Conservation (phyloP, 92 coral and sea anemone species). For the Heteractis magnifica region DNA sequence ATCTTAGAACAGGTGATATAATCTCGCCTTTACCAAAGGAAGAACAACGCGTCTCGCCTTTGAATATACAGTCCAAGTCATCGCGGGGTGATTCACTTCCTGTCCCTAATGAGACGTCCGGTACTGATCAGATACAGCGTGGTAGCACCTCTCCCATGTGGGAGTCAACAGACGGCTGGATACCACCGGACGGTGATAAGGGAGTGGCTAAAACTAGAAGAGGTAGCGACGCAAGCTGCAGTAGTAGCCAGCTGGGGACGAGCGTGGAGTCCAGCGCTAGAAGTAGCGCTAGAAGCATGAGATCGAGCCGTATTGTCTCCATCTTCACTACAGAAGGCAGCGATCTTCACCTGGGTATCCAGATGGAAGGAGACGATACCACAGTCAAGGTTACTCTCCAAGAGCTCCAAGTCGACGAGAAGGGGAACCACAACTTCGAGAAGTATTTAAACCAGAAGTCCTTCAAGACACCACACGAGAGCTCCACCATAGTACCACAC, state of each 20-base stretch:
- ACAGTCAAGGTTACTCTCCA: conserved; percentile 66
- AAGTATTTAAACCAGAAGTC: conserved; percentile 76
- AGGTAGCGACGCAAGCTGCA: conserved; percentile 72
- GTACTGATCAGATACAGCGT: conserved; percentile 44
- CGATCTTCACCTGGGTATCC: conserved; percentile 72
- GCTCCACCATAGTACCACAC: conserved; percentile 34
- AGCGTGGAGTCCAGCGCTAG: conserved; percentile 59
- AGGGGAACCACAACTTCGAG: conserved; percentile 70
- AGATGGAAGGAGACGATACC: conserved; percentile 66
- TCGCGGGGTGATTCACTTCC: conserved; percentile 19
- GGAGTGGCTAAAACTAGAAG: conserved; percentile 41
- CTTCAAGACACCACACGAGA: conserved; percentile 38
- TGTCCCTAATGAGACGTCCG: conserved; percentile 42
- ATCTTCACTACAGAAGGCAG: conserved; percentile 74
- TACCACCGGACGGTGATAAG: conserved; percentile 44
- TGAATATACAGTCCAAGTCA: conserved; percentile 19
- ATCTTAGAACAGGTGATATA: conserved; percentile 27
- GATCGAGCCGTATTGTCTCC: conserved; percentile 57
- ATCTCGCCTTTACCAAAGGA: conserved; percentile 2
- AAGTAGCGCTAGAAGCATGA: conserved; percentile 41
- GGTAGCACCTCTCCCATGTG: conserved; percentile 59
- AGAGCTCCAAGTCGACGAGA: conserved; percentile 66
- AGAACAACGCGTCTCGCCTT: neutral
- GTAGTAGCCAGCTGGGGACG: conserved; percentile 67
- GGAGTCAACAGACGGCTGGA: conserved; percentile 68